Evolutionary conservation across 2,888 invertebrate species (phyloP), one percentile per base, ranked within the genome.

Genomic region (Rotaria magnacalcarata): DNA sequence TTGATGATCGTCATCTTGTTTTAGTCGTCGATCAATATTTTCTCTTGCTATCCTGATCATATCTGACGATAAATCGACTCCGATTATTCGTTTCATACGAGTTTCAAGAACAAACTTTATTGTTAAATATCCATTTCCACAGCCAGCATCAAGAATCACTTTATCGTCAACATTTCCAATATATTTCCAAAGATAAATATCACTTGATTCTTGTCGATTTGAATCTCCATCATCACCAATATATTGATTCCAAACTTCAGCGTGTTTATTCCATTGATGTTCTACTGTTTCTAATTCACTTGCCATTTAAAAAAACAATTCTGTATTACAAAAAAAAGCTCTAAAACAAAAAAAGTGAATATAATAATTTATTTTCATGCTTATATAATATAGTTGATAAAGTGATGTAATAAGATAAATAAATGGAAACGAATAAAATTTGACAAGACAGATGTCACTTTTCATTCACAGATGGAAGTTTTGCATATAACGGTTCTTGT

Each of bases 211-310:
- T 80, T 41, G 24, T 80, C 80, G 80, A 47, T 80, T 80, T 0
- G 7, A 41, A 80, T 80, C 80, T 47, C 80, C 80, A 47, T 80
- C n/a, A n/a, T 47, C 80, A n/a, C 80, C 80, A 80, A 80, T 80
- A 24, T 47, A 80, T 47, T 47, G 21, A 47, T 80, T 80, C 80
- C 80, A 80, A 5, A 5, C 8, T 24, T 43, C 24, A 8, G 80
- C 80, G 3, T 80, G 47, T 47, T 80, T 47, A 47, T 80, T 34
- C 80, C 80, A 80, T n/a, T 11, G 41, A 24, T 80, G 21, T 47
- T 80, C 47, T 11, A 80, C 43, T 1, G 24, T 14, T n/a, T 43
- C 34, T 74, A 74, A 21, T 74, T 74, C 41, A 41, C 58, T n/a
- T 60, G 10, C n/a, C 58, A 60, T 60, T 27, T 24, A 2, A 60